Base-by-base conservation (phyloP, 2,888 invertebrate species). In the Trisateles emortualis region DNA sequence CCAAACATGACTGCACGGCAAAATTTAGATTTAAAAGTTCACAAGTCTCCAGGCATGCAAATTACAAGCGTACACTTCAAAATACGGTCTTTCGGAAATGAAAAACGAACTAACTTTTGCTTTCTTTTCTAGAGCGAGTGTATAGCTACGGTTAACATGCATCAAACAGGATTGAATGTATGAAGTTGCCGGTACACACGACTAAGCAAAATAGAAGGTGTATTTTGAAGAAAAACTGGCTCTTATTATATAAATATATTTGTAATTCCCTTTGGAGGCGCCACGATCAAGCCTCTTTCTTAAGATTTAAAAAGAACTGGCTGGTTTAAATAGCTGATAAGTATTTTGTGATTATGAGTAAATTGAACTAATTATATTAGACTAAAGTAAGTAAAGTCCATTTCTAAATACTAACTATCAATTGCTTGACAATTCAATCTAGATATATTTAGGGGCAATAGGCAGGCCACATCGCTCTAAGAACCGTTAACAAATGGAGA, bases 51-150 rank as follows among this genome's bases (percentile, higher is more conserved):
- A 47, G 47, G 59, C 53, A 60, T 61, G 59, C 52, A 62, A 73
- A 68, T 66, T 68, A 66, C 56, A 57, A 55, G 61, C 52, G 60
- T 55, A 52, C 41, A 66, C 59, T 48, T 63, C 58, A 59, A 63
- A 62, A 65, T 40, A 72, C 54, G 48, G 64, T 52, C 60, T 65
- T 65, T 69, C 43, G 30, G n/a, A 54, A 61, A 55, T 74, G 64
- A 64, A 66, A 70, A 66, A 69, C 43, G 58, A 60, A 70, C 53
- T 52, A 55, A 59, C 54, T 58, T 57, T 33, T 52, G 47, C 39
- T 52, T 54, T 44, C 53, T 51, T 52, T 53, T 52, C 26, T 47
- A 13, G 17, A 61, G 46, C 36, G 26, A 52, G 39, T 30, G 54
- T 33, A 45, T 36, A 40, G 45, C 58, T 50, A 19, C 49, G 24